These are phyloP conservation scores for Colossoma macropomum DNA, from an alignment of 2,113 vertebrate genomes.

Conservation along the genomic window DNA sequence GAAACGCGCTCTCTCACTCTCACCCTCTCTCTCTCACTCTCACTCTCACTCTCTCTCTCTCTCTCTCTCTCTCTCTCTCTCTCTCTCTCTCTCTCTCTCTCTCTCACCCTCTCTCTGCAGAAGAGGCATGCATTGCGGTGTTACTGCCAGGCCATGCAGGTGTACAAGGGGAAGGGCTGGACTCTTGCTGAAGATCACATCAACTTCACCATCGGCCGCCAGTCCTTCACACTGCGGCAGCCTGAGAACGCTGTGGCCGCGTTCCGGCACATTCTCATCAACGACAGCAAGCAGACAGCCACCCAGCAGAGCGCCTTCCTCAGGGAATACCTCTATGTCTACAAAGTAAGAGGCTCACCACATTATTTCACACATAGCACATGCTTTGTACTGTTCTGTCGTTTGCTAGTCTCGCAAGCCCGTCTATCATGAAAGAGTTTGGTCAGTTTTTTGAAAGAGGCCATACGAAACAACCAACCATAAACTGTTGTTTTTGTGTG, in stretches of 20 bases:
- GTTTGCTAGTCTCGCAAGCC: neutral
- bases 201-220: constrained; percentile 97
- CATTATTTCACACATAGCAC: neutral
- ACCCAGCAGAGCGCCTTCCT: constrained; percentile 94
- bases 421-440: no score
- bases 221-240: constrained; percentile 91
- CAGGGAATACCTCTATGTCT: constrained; percentile 96
- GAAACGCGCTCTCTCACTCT: neutral
- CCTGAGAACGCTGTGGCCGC: constrained; percentile 90
- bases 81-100: neutral
- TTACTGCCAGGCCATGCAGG: constrained; percentile 98
- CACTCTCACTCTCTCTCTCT: neutral
- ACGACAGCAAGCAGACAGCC: constrained; percentile 93
- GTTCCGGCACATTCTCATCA: constrained; percentile 93
- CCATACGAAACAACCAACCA: no score
- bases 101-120: constrained; percentile 68
- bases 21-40: no score
- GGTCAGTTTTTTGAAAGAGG: no score
- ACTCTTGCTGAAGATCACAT: constrained; percentile 97
- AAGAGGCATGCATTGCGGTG: constrained; percentile 94
- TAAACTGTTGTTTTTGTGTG: no score
- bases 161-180: constrained; percentile 96
- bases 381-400: neutral
- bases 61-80: neutral
- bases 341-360: constrained; percentile 80